phyloP scores from a whole-genome alignment of 1,140 invertebrate genomes.

The Panagrolaimus sp. region DNA sequence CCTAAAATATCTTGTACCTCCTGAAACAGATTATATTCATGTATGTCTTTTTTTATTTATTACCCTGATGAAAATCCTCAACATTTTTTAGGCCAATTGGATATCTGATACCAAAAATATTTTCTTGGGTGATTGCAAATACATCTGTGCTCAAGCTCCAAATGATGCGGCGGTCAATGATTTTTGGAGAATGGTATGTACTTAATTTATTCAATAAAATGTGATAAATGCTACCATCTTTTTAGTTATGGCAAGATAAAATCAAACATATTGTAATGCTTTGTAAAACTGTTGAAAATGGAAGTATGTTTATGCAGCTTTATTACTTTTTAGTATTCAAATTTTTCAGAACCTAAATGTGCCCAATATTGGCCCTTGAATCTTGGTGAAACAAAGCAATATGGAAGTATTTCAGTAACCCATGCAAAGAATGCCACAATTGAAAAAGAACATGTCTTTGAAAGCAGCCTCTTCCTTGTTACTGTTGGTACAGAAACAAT shows the following conservation, averaged over 20 bases:
- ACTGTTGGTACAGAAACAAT: background rate
- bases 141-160: background rate
- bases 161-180: background rate
- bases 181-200: background rate
- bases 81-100: constrained; percentile 26
- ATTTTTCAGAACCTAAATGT: constrained; percentile 19
- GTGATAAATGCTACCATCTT: too few relatives aligned
- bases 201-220: too few relatives aligned
- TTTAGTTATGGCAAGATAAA: constrained; percentile 16
- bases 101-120: constrained; percentile 22
- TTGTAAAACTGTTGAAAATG: constrained; percentile 19
- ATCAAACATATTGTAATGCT: constrained; percentile 24
- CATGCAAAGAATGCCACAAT: constrained; percentile 9
- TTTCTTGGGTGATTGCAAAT: background rate
- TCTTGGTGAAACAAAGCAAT: constrained; percentile 23
- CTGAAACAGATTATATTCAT: constrained; percentile 39
- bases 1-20: constrained; percentile 34
- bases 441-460: constrained; percentile 16
- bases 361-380: constrained; percentile 23
- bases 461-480: background rate
- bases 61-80: background rate
- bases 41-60: background rate
- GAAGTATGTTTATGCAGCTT: background rate
- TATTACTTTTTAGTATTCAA: too few relatives aligned
- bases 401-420: constrained; percentile 19